Conservation (phyloP, 2,888 invertebrate species). For the Tigriopus californicus region DNA sequence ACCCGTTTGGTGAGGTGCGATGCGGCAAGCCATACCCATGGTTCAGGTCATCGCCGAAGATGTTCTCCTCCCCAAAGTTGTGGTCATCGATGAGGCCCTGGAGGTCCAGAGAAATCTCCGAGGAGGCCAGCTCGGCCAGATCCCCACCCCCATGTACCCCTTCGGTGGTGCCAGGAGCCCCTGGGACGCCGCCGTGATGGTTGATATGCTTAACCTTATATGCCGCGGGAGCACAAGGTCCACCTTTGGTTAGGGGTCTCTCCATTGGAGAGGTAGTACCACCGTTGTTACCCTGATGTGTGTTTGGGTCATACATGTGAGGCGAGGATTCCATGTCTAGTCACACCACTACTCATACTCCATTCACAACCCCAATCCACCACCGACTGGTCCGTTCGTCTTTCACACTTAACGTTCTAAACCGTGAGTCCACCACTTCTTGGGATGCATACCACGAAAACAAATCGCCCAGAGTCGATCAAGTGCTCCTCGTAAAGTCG, state of each 20-base stretch:
- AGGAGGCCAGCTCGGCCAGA: conserved; percentile 69
- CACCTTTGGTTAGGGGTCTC: conserved; percentile 22
- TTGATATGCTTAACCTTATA: too few relatives aligned
- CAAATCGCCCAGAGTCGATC: too few relatives aligned
- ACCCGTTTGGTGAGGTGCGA: conserved; percentile 7
- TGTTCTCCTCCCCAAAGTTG: conserved; percentile 58
- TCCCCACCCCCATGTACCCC: conserved; percentile 35
- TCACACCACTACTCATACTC: too few relatives aligned
- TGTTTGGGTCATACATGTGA: conserved; percentile 56
- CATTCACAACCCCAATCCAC: too few relatives aligned
- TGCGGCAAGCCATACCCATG: conserved; percentile 18
- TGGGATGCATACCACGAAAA: too few relatives aligned
- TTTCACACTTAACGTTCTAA: too few relatives aligned
- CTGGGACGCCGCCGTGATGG: too few relatives aligned
- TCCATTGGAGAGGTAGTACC: conserved; percentile 35
- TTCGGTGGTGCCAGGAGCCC: too few relatives aligned
- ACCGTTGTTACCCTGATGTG: conserved; percentile 40
- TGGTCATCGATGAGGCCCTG: conserved; percentile 77
- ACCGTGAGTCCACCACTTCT: too few relatives aligned
- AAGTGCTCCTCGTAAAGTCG: too few relatives aligned
- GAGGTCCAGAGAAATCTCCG: conserved; percentile 76
- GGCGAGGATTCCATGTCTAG: conserved; percentile 34
- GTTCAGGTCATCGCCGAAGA: conserved; percentile 62
- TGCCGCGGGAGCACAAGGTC: too few relatives aligned
- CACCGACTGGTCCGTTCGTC: too few relatives aligned